phyloP scores from a whole-genome alignment of 2,888 invertebrate genomes.

The Hylaea fasciaria region DNA sequence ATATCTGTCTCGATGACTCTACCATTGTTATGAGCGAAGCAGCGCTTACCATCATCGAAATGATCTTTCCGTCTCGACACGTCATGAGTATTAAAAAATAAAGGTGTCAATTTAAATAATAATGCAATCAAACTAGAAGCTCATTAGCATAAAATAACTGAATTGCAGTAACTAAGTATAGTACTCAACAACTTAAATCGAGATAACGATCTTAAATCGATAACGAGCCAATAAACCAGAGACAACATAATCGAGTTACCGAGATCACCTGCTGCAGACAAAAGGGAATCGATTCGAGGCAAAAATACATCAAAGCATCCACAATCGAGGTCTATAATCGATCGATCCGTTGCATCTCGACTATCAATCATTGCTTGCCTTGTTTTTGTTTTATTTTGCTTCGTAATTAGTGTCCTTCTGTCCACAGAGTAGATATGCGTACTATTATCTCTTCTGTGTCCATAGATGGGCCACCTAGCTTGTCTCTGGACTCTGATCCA shows the following conservation, averaged over 20 bases:
- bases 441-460: background rate
- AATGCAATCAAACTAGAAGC: conserved; percentile 2
- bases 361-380: conserved; percentile 61
- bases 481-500: conserved; percentile 24
- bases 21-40: no score
- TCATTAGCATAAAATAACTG: conserved; percentile 24
- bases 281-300: conserved; percentile 49
- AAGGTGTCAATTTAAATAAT: no score
- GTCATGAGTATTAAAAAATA: no score
- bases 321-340: conserved; percentile 57
- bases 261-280: conserved; percentile 61
- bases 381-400: conserved; percentile 43
- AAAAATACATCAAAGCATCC: conserved; percentile 69
- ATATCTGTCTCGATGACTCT: no score
- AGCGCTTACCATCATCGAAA: no score
- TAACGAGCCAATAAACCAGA: conserved; percentile 30
- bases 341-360: conserved; percentile 51
- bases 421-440: conserved; percentile 15
- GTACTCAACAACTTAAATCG: conserved; percentile 18
- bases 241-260: conserved; percentile 43
- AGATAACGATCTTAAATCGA: conserved; percentile 25
- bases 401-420: conserved; percentile 51
- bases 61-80: no score
- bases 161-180: conserved; percentile 1
- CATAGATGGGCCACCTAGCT: conserved; percentile 50